phyloP scores from a whole-genome alignment of 2,113 vertebrate species.

The Verasper variegatus region DNA sequence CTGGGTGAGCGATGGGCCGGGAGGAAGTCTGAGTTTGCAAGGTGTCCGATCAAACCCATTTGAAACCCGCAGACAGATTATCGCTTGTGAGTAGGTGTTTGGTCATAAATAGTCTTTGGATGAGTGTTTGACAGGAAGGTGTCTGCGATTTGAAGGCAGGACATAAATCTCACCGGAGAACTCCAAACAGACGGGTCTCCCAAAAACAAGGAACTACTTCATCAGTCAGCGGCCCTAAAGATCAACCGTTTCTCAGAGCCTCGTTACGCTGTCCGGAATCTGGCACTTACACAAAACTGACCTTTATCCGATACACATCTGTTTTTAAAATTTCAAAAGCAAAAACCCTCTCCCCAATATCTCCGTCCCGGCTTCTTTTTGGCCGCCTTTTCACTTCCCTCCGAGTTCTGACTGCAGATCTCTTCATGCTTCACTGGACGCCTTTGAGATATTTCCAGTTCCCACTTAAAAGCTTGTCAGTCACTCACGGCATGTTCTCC shows the following conservation, averaged over 20 bases:
- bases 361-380: background rate
- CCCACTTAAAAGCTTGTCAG: slow-evolving; percentile 55
- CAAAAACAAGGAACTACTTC: slow-evolving; percentile 40
- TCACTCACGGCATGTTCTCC: slow-evolving; percentile 51
- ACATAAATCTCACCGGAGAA: slow-evolving; percentile 65
- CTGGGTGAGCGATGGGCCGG: slow-evolving; percentile 26
- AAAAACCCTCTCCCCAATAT: slow-evolving; percentile 6
- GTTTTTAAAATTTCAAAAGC: slow-evolving; percentile 23
- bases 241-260: background rate
- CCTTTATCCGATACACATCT: slow-evolving; percentile 8
- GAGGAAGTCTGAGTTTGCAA: slow-evolving; percentile 36
- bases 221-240: slow-evolving; percentile 19
- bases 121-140: slow-evolving; percentile 67
- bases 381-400: slow-evolving; percentile 17
- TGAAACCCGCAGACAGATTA: slow-evolving; percentile 73
- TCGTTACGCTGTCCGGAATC: background rate
- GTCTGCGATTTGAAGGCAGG: slow-evolving; percentile 58
- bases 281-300: slow-evolving; percentile 4
- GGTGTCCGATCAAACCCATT: slow-evolving; percentile 66
- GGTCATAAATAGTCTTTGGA: slow-evolving; percentile 70
- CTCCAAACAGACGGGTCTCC: slow-evolving; percentile 41
- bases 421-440: slow-evolving; percentile 48
- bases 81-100: slow-evolving; percentile 46
- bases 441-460: slow-evolving; percentile 56
- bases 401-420: slow-evolving; percentile 22